Evolutionary conservation across 1,140 invertebrate genomes (phyloP), one percentile per base, ranked within the genome.

Genomic region (Berghia stephanieae): DNA sequence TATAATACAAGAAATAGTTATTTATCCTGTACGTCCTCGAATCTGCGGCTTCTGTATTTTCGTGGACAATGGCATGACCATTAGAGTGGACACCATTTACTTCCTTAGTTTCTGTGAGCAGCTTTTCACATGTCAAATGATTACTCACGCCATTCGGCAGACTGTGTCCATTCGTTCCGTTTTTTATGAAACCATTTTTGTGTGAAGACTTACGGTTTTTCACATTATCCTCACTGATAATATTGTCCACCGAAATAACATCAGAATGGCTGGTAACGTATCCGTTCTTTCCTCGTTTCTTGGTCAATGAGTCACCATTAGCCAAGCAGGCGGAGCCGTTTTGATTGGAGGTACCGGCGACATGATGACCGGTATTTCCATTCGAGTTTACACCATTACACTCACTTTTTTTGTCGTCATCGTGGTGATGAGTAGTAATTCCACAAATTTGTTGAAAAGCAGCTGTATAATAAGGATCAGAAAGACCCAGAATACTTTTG

Each of bases 1-100:
- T 86, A 89, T 95, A 95, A 89, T 95, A 96, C 93, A 95, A 95
- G 85, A 95, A 93, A 82, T 92, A 92, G 88, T 95, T 95, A n/a
- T 90, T 92, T 69, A 96, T 92, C 31, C 85, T 79, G 86, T 92
- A 92, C 16, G 4, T 24, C 44, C 43, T 57, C 2, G 10, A 10
- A 5, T 55, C 40, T 55, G 27, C 24, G 2, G 36, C 52, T 10
- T 75, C 36, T 63, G 6, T 4, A 43, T n/a, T 8, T 3, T 44
- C 10, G 2, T 44, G 31, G 21, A 6, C 21, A 36, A n/a, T 68
- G 8, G 6, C 40, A 57, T 74, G 24, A 4, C 24, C 3, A 34
- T 55, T 24, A n/a, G n/a, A n/a, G n/a, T n/a, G n/a, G n/a, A n/a
- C n/a, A n/a, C n/a, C n/a, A n/a, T n/a, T n/a, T n/a, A n/a, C n/a